Evolutionary conservation across 2,888 invertebrate genomes (phyloP).

Genomic region (Callosobruchus maculatus): DNA sequence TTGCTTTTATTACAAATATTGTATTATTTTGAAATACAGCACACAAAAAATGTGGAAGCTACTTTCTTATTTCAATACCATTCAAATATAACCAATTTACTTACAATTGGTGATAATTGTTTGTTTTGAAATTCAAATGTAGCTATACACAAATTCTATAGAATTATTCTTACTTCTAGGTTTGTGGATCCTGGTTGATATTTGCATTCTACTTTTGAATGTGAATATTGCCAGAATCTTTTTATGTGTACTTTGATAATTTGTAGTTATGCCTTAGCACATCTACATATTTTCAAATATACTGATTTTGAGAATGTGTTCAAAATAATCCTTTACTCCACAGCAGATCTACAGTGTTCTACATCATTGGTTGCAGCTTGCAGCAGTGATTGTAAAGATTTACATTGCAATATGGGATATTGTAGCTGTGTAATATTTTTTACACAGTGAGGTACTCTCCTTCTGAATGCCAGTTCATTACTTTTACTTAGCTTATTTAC

Average conservation of each 20-base stretch:
- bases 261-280: no score
- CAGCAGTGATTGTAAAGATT: no score
- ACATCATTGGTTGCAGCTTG: neutral
- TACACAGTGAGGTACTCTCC: conserved; percentile 19
- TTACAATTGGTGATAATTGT: neutral
- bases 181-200: neutral
- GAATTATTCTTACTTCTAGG: no score
- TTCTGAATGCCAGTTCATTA: neutral
- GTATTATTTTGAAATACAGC: neutral
- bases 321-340: neutral
- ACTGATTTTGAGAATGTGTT: neutral
- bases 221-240: neutral
- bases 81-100: neutral
- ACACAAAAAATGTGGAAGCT: no score
- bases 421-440: conserved; percentile 17
- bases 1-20: neutral
- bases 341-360: neutral
- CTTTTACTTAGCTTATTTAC: neutral
- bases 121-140: neutral
- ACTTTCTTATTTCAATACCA: neutral
- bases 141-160: no score
- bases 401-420: no score
- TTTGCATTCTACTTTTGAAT: neutral
- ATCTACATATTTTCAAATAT: no score
- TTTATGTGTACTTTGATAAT: no score